phyloP scores from a whole-genome alignment of 2,113 vertebrate genomes.

The Elachura formosa region DNA sequence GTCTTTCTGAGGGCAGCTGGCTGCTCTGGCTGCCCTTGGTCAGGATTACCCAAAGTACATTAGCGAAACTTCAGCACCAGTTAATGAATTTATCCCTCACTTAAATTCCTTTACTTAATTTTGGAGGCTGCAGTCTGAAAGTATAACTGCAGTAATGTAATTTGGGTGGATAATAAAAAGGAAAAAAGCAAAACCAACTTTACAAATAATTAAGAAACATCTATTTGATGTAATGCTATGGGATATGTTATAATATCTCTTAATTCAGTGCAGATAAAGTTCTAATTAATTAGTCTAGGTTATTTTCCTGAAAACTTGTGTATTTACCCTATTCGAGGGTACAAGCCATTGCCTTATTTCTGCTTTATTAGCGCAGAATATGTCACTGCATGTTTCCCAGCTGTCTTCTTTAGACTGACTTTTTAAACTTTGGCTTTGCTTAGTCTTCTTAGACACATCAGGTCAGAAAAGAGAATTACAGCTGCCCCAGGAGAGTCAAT shows the following conservation, averaged over 20 bases:
- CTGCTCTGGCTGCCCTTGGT: no score
- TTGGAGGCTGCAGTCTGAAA: background rate
- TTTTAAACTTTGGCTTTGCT: background rate
- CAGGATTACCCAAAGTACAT: background rate
- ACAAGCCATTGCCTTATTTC: background rate
- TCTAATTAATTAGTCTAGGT: background rate
- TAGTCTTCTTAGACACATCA: background rate
- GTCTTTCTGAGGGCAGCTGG: background rate
- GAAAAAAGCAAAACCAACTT: background rate
- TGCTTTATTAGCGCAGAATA: background rate
- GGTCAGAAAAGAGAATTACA: background rate
- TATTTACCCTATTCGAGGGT: background rate
- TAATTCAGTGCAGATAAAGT: background rate
- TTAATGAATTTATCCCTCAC: background rate
- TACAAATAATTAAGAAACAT: background rate
- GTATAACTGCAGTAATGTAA: background rate
- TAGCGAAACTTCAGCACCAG: accelerated
- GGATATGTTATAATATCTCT: background rate
- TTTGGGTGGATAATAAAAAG: background rate
- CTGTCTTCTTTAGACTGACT: background rate
- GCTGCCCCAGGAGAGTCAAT: background rate
- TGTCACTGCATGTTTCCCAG: background rate
- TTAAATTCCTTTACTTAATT: background rate
- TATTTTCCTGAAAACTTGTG: background rate
- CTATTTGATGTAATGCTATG: accelerated